These are phyloP conservation scores for Aphelocoma coerulescens DNA, from an alignment of 2,113 vertebrate genomes.

Conservation along the genomic window DNA sequence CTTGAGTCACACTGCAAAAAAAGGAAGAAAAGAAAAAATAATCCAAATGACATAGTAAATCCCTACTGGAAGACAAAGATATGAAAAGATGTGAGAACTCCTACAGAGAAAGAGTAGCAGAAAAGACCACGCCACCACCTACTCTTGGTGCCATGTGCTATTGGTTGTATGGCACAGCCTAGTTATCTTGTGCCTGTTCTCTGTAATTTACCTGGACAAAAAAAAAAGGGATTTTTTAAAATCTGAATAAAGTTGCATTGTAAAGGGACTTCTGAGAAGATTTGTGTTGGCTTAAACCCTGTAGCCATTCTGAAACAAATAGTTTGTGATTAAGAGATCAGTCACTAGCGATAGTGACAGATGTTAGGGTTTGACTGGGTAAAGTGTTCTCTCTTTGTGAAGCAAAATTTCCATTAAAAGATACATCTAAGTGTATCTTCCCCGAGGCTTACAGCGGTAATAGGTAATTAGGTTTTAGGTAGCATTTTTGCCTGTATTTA, in stretches of 20 bases:
- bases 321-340: conserved; percentile 63
- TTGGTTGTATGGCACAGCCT: neutral
- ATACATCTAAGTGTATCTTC: conserved; percentile 39
- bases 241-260: neutral
- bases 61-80: conserved; percentile 9
- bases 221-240: neutral
- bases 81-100: neutral
- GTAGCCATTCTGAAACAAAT: conserved; percentile 51
- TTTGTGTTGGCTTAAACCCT: conserved; percentile 31
- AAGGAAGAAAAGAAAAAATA: neutral
- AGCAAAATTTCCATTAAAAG: conserved; percentile 64
- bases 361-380: conserved; percentile 31
- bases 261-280: conserved; percentile 24
- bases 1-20: neutral
- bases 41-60: conserved; percentile 3
- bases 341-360: conserved; percentile 49
- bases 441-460: conserved; percentile 23
- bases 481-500: conserved; percentile 43
- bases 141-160: neutral
- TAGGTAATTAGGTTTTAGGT: conserved; percentile 24
- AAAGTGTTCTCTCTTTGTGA: conserved; percentile 39
- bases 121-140: neutral
- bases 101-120: neutral
- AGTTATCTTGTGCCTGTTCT: neutral
- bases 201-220: neutral